A percentile compares a stretch with the other conserved stretches of the same genome.
Evolutionary conservation across 2,113 vertebrate genomes (phyloP).

Genomic region (Parus major): DNA sequence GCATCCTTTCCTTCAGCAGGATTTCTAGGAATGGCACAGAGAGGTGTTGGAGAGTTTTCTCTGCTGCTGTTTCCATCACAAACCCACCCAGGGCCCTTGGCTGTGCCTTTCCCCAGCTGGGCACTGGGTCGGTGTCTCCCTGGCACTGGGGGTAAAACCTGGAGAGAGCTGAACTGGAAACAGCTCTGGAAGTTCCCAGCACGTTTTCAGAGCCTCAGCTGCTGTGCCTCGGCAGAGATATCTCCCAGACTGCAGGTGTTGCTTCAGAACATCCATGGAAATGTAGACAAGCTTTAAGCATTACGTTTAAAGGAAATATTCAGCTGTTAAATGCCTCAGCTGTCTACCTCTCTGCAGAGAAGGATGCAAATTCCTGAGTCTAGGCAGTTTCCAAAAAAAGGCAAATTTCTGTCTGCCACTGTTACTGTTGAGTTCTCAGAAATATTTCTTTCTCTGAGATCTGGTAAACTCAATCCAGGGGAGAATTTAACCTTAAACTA

Average conservation of each 20-base stretch:
- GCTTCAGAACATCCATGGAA: not conserved
- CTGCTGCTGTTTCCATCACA: not conserved
- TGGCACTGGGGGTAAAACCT: not conserved
- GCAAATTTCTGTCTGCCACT: not conserved
- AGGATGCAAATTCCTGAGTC: not conserved
- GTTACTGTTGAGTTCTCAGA: not conserved
- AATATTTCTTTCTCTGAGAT: not conserved
- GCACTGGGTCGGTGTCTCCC: not conserved
- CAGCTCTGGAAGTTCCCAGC: not conserved
- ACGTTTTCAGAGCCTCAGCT: not conserved
- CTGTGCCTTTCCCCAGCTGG: not conserved
- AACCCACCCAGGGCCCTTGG: not conserved
- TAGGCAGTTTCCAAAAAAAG: not conserved
- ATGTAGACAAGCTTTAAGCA: not conserved
- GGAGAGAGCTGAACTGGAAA: fast-evolving
- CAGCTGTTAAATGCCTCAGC: not conserved
- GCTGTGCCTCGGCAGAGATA: not conserved
- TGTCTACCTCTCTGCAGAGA: not conserved
- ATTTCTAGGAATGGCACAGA: not conserved
- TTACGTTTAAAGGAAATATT: not conserved
- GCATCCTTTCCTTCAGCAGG: not conserved
- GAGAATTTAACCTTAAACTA: not conserved
- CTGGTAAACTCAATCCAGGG: not conserved
- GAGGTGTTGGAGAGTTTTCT: not conserved
- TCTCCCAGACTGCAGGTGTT: not conserved